Evolutionary conservation across 2,888 invertebrate genomes (phyloP).

Genomic region (Globia sparganii): DNA sequence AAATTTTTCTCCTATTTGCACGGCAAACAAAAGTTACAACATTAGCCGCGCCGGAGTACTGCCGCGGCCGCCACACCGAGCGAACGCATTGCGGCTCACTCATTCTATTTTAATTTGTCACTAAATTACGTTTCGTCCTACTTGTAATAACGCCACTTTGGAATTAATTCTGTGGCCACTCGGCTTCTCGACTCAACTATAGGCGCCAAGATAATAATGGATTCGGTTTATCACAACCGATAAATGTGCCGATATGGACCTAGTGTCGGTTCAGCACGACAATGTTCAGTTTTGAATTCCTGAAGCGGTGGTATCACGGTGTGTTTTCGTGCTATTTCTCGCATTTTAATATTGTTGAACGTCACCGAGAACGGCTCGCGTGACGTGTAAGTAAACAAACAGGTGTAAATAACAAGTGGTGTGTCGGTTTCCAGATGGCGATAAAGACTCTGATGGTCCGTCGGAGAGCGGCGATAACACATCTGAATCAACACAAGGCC

Average conservation of each 20-base stretch:
- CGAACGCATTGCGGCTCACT: conserved; percentile 74
- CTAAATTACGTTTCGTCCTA: conserved; percentile 69
- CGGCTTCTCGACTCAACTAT: conserved; percentile 49
- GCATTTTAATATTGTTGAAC: conserved; percentile 36
- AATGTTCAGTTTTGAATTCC: conserved; percentile 88
- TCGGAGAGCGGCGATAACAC: conserved; percentile 90
- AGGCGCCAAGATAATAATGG: conserved; percentile 75
- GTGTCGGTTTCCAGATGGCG: conserved; percentile 84
- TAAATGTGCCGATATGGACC: conserved; percentile 79
- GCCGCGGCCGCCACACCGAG: conserved; percentile 79
- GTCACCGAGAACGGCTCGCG: conserved; percentile 42
- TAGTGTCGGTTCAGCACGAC: conserved; percentile 75
- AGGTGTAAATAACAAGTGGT: conserved; percentile 69
- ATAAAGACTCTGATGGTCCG: conserved; percentile 89
- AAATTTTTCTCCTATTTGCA: conserved; percentile 87
- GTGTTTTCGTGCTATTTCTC: conserved; percentile 70
- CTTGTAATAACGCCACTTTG: conserved; percentile 71
- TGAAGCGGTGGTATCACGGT: conserved; percentile 88
- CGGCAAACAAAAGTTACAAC: conserved; percentile 82
- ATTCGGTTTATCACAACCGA: conserved; percentile 80
- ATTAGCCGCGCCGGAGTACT: conserved; percentile 74
- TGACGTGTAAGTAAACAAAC: conserved; percentile 71
- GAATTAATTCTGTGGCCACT: conserved; percentile 68
- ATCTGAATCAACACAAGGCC: conserved; percentile 87
- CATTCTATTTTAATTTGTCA: conserved; percentile 76